Conservation (phyloP, 2,797 vertebrate genomes). For the Denticeps clupeoides region DNA sequence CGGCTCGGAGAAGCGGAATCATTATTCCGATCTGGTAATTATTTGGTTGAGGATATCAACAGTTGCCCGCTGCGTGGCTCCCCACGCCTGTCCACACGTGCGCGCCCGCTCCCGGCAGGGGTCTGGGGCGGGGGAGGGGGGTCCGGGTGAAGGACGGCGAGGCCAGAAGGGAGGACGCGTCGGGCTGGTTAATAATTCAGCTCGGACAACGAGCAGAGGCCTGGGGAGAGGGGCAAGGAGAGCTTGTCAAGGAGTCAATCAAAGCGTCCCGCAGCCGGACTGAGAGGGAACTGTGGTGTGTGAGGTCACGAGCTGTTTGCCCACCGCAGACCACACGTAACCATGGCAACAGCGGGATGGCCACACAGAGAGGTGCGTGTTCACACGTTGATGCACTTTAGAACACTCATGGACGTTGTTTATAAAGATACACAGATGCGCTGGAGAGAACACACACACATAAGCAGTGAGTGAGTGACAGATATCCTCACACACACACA, state of each 20-base stretch:
- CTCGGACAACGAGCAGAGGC: constrained; percentile 39
- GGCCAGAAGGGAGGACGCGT: constrained; percentile 16
- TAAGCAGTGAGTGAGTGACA: constrained; percentile 38
- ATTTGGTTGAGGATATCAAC: constrained; percentile 1
- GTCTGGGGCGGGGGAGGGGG: constrained; percentile 23
- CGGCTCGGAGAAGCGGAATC: neutral
- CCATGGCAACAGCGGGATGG: constrained; percentile 7
- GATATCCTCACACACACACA: constrained; percentile 8
- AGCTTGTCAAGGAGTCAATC: constrained; percentile 53
- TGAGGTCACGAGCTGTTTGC: constrained; percentile 20
- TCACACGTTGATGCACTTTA: neutral
- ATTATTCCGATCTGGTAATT: neutral
- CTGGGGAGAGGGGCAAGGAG: constrained; percentile 32
- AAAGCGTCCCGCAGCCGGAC: constrained; percentile 32
- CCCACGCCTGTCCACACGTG: constrained; percentile 6
- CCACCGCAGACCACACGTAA: constrained; percentile 17
- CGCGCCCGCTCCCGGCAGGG: constrained; percentile 11
- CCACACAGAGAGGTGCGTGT: neutral
- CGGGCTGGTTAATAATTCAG: constrained; percentile 62
- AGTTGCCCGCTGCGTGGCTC: neutral
- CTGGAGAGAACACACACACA: constrained; percentile 6
- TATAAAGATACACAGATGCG: neutral
- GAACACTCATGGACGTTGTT: neutral
- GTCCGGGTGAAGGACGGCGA: constrained; percentile 31
- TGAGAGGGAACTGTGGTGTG: constrained; percentile 14